A percentile compares a stretch with the other conserved stretches of the same genome.
phyloP scores from a whole-genome alignment of 2,797 vertebrate genomes.

The Acestrorhynchus altus region DNA sequence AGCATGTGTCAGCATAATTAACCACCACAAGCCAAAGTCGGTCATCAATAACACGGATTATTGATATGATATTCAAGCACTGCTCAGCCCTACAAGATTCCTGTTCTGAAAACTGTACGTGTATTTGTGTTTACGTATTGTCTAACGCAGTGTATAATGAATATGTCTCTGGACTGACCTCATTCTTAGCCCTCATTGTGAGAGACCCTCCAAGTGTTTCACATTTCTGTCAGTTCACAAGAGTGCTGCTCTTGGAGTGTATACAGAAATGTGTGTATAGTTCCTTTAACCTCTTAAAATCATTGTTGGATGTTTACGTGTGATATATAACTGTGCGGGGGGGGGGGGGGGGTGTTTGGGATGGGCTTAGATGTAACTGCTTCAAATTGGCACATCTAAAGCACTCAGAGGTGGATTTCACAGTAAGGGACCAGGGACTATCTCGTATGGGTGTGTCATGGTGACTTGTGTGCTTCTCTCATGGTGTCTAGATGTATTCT shows the following conservation, averaged over 20 bases:
- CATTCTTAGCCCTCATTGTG: slow-evolving; percentile 73
- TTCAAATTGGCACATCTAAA: slow-evolving; percentile 16
- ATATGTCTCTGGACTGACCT: slow-evolving; percentile 68
- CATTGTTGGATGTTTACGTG: neutral
- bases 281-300: neutral
- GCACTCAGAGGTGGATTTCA: slow-evolving; percentile 49
- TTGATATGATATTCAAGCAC: slow-evolving; percentile 75
- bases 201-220: slow-evolving; percentile 59
- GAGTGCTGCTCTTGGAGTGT: neutral
- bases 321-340: too few relatives aligned
- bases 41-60: slow-evolving; percentile 52
- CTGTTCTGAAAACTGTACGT: slow-evolving; percentile 62
- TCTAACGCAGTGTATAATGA: slow-evolving; percentile 65
- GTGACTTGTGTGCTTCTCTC: slow-evolving; percentile 45
- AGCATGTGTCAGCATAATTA: slow-evolving; percentile 31
- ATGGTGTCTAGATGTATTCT: slow-evolving; percentile 46
- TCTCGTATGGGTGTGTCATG: slow-evolving; percentile 47
- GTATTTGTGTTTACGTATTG: slow-evolving; percentile 51
- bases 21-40: slow-evolving; percentile 44
- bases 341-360: neutral
- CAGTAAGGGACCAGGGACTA: slow-evolving; percentile 48
- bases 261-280: slow-evolving; percentile 4
- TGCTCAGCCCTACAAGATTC: slow-evolving; percentile 67
- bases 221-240: slow-evolving; percentile 28
- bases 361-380: slow-evolving; percentile 1